phyloP scores from a whole-genome alignment of 1,140 invertebrate species.

The Mya arenaria region DNA sequence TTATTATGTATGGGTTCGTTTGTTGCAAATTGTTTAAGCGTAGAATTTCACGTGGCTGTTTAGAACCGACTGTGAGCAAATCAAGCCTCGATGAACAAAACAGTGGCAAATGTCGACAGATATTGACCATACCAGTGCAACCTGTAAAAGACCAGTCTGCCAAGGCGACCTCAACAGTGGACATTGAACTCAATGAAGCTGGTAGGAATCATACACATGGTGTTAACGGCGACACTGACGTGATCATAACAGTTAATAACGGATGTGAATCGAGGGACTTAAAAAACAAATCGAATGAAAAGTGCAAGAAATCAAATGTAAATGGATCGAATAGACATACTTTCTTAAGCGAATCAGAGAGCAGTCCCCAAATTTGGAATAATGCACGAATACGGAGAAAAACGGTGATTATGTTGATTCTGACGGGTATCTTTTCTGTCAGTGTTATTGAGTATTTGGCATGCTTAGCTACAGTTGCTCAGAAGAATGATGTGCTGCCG shows the following conservation, averaged over 20 bases:
- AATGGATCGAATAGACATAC: neutral
- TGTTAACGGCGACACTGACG: too few species aligned
- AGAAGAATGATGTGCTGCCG: too few species aligned
- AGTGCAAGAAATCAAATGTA: neutral
- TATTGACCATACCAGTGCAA: too few species aligned
- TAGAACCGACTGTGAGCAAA: neutral
- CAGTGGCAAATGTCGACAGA: too few species aligned
- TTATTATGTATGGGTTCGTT: constrained; percentile 6
- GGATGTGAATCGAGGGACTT: too few species aligned
- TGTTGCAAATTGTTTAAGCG: neutral
- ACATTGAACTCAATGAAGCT: too few species aligned
- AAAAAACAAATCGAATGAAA: too few species aligned
- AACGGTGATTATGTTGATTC: constrained; percentile 37
- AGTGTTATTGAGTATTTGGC: constrained; percentile 19
- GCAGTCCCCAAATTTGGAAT: neutral
- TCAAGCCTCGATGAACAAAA: neutral
- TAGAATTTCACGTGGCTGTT: neutral
- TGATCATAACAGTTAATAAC: too few species aligned
- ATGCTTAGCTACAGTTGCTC: neutral
- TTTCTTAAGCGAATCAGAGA: neutral
- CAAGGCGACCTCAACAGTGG: too few species aligned
- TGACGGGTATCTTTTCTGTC: constrained; percentile 8
- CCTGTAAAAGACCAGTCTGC: too few species aligned
- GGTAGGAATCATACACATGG: too few species aligned
- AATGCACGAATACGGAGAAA: neutral